Evolutionary conservation across 2,797 vertebrate species (phyloP), one percentile per base, ranked within the genome.

Genomic region (Heliangelus exortis): DNA sequence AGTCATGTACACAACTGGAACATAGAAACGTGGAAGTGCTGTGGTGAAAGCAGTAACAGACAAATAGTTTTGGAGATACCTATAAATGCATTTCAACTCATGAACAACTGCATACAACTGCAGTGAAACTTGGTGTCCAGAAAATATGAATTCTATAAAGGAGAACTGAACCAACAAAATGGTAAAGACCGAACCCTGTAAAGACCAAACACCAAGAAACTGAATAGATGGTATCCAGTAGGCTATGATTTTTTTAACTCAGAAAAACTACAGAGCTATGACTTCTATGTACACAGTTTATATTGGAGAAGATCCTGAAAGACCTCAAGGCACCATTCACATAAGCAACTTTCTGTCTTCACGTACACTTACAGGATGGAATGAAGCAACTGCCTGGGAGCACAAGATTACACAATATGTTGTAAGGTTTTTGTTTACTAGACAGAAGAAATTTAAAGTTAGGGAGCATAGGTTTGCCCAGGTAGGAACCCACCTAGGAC

Each of bases 301-400:
- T 48, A 59, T 23, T 82, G 80, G 69, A 95, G 66, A 88, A 94
- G 83, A 88, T 92, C 59, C 87, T 90, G 71, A 33, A 93, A 93
- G 76, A 90, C 43, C 72, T 59, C 77, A 76, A 69, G 67, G 90
- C 90, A 92, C 51, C 59, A 23, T 18, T 85, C 54, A 80, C 14
- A 48, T 80, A 87, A 82, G 88, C 75, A 93, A 73, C 39, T 85
- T 91, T 92, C 78, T 80, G 15, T 71, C 82, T 39, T 91, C 75
- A 83, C 87, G 73, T 80, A 62, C 48, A 72, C 86, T 92, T 90
- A 77, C 0, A 0, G 75, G 72, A 80, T 41, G 61, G 78, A 94
- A 94, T 65, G 75, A 5, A 87, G 66, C 65, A 94, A 80, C 65
- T 0, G 5, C 51, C 68, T 72, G 81, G 51, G 65, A 93, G 15